Base-by-base conservation (phyloP, 2,113 vertebrate genomes). In the Siniperca knerii region DNA sequence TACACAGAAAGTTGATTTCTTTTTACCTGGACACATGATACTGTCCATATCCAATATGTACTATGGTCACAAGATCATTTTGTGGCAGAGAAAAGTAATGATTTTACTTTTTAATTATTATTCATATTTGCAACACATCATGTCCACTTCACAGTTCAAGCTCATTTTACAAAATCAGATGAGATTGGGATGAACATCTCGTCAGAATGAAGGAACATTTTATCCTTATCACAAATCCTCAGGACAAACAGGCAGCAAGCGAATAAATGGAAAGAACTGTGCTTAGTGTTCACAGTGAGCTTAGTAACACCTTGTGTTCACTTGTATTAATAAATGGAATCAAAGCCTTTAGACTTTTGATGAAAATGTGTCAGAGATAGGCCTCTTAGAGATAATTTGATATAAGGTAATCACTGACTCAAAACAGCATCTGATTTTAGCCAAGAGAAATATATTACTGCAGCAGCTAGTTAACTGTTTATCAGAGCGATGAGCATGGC, bases 201-300 rank as follows among this genome's bases (percentile, higher is more conserved):
- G 0, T 72, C 55, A 79, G 42, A 81, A 74, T 2, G 29, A 87
- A 42, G 52, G 78, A 79, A 76, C 75, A 78, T 76, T 84, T 88
- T 70, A 79, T 92, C 55, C 65, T 77, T 2, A 0, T 35, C 52
- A 70, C 55, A 84, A 90, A 84, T 77, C 52, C 64, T 78, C 29
- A 11, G 61, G 75, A 78, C 20, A 77, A 70, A 81, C 54, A 81
- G 58, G 29, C 79, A 20, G 21, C 35, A 3, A 66, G 42, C 12
- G 35, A 72, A 70, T 64, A 61, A 52, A 74, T 66, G 21, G 64
- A 79, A 67, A 52, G 79, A 77, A 80, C 58, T 72, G 71, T 33
- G 75, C 68, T 54, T 29, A 18, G 60, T 80, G 75, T 82, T 90
- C 72, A 7, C 60, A 2, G 69, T 42, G 67, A 50, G 76, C 79